phyloP scores from a whole-genome alignment of 2,113 vertebrate species.

The Albula glossodonta region DNA sequence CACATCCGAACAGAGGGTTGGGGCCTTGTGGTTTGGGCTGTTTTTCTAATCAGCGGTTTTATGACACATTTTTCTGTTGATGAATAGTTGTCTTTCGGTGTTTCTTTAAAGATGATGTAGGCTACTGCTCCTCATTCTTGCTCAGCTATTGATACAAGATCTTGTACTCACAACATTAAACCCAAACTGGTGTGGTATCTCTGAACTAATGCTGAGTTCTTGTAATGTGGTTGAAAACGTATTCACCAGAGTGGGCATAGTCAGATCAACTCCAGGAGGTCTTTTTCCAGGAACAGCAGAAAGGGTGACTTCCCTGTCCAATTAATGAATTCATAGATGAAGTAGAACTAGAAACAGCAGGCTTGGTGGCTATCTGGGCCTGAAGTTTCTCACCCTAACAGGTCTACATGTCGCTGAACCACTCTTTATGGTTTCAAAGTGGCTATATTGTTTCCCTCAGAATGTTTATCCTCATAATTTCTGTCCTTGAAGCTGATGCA shows the following conservation, averaged over 20 bases:
- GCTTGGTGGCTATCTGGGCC: not conserved
- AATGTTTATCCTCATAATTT: not conserved
- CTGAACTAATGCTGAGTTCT: too few species aligned
- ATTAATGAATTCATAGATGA: not conserved
- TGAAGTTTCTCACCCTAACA: not conserved
- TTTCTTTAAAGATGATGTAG: conserved; percentile 12
- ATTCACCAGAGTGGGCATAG: too few species aligned
- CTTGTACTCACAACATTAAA: not conserved
- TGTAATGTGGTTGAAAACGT: too few species aligned
- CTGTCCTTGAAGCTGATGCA: not conserved
- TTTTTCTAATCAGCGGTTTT: conserved; percentile 51
- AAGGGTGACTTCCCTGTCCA: too few species aligned
- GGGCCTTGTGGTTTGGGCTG: conserved; percentile 39
- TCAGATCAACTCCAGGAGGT: too few species aligned
- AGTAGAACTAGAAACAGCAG: not conserved
- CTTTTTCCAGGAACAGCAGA: too few species aligned
- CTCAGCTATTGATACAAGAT: not conserved
- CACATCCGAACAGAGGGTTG: conserved; percentile 31
- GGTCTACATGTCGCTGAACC: not conserved
- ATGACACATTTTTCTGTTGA: conserved; percentile 44
- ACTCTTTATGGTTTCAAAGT: not conserved
- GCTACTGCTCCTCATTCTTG: not conserved
- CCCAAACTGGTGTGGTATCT: too few species aligned
- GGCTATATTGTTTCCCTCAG: not conserved
- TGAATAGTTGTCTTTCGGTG: conserved; percentile 19